Conservation (phyloP, 2,797 vertebrate species). For the Pampus argenteus region DNA sequence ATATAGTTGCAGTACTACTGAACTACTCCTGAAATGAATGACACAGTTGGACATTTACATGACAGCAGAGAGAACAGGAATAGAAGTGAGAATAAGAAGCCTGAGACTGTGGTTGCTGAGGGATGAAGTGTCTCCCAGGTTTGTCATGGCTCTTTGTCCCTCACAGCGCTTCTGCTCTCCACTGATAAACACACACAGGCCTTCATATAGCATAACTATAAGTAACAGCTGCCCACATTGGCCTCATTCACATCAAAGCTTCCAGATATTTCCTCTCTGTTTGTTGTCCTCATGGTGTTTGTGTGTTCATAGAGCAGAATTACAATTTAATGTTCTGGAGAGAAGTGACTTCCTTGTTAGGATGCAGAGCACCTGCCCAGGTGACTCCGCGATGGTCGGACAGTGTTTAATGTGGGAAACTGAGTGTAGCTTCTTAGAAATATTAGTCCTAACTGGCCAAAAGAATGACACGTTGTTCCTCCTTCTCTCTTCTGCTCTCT, state of each 20-base stretch:
- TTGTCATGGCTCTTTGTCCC: slow-evolving; percentile 64
- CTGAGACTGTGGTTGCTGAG: slow-evolving; percentile 20
- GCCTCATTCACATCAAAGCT: slow-evolving; percentile 20
- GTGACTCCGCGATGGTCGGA: neutral
- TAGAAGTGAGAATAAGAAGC: neutral
- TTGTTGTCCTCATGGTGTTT: neutral
- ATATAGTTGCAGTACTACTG: neutral
- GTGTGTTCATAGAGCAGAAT: slow-evolving; percentile 1
- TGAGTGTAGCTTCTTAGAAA: no score
- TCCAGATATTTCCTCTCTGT: neutral
- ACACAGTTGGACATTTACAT: neutral
- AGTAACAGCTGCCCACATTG: slow-evolving; percentile 33
- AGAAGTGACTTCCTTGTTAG: neutral
- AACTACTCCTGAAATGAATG: neutral
- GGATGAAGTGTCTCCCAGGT: slow-evolving; percentile 54
- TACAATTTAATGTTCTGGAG: slow-evolving; percentile 1
- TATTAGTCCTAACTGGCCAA: no score
- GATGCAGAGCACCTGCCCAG: slow-evolving; percentile 14
- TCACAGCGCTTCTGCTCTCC: slow-evolving; percentile 68
- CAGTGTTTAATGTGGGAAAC: no score
- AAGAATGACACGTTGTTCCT: no score
- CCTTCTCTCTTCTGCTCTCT: no score
- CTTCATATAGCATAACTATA: neutral
- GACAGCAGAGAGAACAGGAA: neutral
- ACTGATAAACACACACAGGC: slow-evolving; percentile 66